phyloP scores from a whole-genome alignment of 2,888 invertebrate species.

The Hirtodrosophila histrioides region DNA sequence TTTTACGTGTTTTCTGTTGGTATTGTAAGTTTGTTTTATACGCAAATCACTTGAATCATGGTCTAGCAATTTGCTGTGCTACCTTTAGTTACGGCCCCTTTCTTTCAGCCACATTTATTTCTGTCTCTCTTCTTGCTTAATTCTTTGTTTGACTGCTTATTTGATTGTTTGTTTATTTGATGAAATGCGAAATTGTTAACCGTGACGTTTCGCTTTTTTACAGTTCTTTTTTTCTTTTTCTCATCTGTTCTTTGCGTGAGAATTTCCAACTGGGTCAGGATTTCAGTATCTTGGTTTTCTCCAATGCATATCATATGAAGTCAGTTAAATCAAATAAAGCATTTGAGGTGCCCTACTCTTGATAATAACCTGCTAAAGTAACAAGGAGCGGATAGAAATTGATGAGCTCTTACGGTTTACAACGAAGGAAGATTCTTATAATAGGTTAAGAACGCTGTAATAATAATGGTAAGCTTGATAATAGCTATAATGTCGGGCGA shows the following conservation, averaged over 20 bases:
- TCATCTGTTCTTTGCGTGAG: conserved; percentile 69
- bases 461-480: no score
- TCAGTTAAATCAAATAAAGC: conserved; percentile 58
- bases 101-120: conserved; percentile 44
- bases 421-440: neutral
- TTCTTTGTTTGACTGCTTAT: conserved; percentile 48
- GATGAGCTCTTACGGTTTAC: conserved; percentile 1
- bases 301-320: conserved; percentile 31
- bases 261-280: conserved; percentile 76
- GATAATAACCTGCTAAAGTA: conserved; percentile 51
- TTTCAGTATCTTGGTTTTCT: conserved; percentile 33
- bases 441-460: no score
- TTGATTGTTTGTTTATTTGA: conserved; percentile 68
- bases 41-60: conserved; percentile 44
- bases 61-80: conserved; percentile 42
- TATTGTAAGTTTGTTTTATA: conserved; percentile 1
- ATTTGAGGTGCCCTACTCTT: conserved; percentile 69
- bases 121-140: conserved; percentile 38
- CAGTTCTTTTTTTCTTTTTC: conserved; percentile 31
- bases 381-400: conserved; percentile 14
- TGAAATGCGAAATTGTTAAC: conserved; percentile 70
- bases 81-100: conserved; percentile 59
- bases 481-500: no score
- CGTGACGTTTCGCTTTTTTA: conserved; percentile 73
- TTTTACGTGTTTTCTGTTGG: conserved; percentile 4